Percentiles rank a stretch among this genome's conserved stretches.
phyloP scores from a whole-genome alignment of 2,113 vertebrate species.

The Apodemus sylvaticus region DNA sequence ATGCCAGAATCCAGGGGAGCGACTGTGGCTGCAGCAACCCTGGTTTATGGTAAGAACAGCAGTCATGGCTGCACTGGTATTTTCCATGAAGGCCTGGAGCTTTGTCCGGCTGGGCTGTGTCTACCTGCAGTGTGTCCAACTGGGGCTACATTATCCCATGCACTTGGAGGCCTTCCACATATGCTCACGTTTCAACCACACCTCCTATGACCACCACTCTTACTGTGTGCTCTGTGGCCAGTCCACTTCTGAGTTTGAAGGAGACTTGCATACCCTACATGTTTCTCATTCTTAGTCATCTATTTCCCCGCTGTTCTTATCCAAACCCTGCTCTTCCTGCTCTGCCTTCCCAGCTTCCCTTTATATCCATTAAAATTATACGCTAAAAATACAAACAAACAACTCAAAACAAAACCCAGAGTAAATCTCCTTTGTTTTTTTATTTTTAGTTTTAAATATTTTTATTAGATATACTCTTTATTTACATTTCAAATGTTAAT shows the following conservation, averaged over 20 bases:
- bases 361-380: not conserved
- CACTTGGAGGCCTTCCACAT: not conserved
- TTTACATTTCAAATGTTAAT: no score
- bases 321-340: not conserved
- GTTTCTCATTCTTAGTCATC: not conserved
- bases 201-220: no score
- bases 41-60: not conserved
- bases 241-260: not conserved
- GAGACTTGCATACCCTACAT: not conserved
- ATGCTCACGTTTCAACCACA: not conserved
- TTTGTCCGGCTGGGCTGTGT: not conserved
- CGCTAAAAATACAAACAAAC: not conserved
- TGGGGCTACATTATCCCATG: not conserved
- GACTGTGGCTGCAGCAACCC: accelerated
- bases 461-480: no score
- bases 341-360: not conserved
- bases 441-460: no score
- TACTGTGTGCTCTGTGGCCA: accelerated
- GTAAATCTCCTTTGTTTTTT: not conserved
- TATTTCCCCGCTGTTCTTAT: accelerated
- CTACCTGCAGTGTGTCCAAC: not conserved
- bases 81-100: not conserved
- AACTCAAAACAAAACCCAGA: not conserved
- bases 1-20: not conserved
- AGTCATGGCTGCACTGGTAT: not conserved